These are phyloP conservation scores for Lycaena phlaeas DNA, from an alignment of 2,888 invertebrate genomes.

Conservation along the genomic window DNA sequence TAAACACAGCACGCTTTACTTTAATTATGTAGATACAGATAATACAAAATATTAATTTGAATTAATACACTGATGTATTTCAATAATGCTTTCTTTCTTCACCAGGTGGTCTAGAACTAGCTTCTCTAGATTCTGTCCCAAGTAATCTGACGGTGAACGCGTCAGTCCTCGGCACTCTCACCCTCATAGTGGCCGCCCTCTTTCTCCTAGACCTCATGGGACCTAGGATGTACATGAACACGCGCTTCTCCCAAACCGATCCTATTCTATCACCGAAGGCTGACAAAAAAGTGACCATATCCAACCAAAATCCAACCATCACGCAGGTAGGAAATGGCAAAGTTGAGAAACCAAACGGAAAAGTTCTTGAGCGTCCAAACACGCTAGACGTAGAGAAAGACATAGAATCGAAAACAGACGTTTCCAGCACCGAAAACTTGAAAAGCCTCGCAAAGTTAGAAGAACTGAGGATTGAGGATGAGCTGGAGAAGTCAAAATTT, in stretches of 20 bases:
- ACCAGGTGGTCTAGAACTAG: slow-evolving; percentile 78
- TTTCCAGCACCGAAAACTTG: slow-evolving; percentile 13
- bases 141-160: slow-evolving; percentile 79
- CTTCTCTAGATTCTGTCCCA: slow-evolving; percentile 81
- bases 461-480: slow-evolving; percentile 34
- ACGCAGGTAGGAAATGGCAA: slow-evolving; percentile 30
- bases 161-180: slow-evolving; percentile 78
- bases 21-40: no score
- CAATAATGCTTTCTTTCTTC: slow-evolving; percentile 9
- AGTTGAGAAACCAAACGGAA: slow-evolving; percentile 31
- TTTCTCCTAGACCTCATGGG: slow-evolving; percentile 80
- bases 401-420: slow-evolving; percentile 30
- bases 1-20: no score
- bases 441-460: slow-evolving; percentile 38
- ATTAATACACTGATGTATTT: not conserved
- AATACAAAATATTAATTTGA: no score
- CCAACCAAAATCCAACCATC: slow-evolving; percentile 28
- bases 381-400: slow-evolving; percentile 43
- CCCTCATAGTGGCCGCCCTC: slow-evolving; percentile 77
- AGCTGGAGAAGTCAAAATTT: slow-evolving; percentile 56
- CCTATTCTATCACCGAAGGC: slow-evolving; percentile 33
- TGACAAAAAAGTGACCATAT: slow-evolving; percentile 48
- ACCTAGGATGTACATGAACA: slow-evolving; percentile 58
- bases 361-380: slow-evolving; percentile 45
- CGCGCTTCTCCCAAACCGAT: slow-evolving; percentile 57